phyloP scores from a whole-genome alignment of 2,888 invertebrate genomes.

The Noctua pronuba region DNA sequence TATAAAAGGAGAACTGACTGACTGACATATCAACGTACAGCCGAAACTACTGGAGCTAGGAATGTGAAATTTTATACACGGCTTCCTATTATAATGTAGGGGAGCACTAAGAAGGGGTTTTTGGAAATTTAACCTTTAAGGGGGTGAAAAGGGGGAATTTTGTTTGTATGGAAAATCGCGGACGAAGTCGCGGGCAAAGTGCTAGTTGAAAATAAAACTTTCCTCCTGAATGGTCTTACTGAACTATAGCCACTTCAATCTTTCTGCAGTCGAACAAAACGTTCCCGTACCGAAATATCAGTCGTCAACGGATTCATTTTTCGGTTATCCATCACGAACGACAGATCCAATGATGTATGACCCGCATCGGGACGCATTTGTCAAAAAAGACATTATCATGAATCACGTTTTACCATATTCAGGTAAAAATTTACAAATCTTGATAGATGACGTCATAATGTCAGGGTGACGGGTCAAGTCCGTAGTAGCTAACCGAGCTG shows the following conservation, averaged over 20 bases:
- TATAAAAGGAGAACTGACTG: too few species aligned
- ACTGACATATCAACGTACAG: too few species aligned
- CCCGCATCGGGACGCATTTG: constrained; percentile 29
- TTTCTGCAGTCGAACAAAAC: neutral
- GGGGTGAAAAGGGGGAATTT: too few species aligned
- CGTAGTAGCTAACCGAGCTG: constrained; percentile 23
- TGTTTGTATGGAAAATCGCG: too few species aligned
- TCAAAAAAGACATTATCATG: constrained; percentile 43
- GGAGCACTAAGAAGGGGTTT: too few species aligned
- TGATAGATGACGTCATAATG: constrained; percentile 46
- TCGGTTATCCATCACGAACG: constrained; percentile 27
- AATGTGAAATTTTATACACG: too few species aligned
- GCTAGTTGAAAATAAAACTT: too few species aligned
- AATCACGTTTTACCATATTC: constrained; percentile 31
- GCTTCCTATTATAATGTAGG: too few species aligned
- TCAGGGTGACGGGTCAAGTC: constrained; percentile 26
- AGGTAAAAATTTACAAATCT: constrained; percentile 45
- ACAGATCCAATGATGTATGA: constrained; percentile 38
- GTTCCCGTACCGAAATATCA: neutral
- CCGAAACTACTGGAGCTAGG: too few species aligned
- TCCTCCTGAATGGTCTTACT: neutral
- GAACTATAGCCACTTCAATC: too few species aligned
- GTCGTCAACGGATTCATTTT: neutral
- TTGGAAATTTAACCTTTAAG: too few species aligned
- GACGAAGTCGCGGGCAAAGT: too few species aligned